Conservation (phyloP, 2,113 vertebrate species). For the Dascyllus trimaculatus region DNA sequence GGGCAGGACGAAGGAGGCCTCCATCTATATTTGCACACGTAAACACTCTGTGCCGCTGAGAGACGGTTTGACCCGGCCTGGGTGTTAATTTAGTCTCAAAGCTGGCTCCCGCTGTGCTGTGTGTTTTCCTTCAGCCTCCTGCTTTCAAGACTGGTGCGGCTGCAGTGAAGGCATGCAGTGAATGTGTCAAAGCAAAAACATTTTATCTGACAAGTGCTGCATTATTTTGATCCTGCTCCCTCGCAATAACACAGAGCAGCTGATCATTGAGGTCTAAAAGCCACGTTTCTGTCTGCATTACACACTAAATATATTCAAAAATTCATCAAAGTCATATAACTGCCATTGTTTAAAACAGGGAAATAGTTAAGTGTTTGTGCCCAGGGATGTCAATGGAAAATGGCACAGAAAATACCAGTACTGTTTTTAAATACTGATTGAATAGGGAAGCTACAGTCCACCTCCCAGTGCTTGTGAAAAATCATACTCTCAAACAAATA, state of each 20-base stretch:
- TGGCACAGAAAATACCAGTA: too few species aligned
- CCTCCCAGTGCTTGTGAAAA: too few species aligned
- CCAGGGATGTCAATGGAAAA: too few species aligned
- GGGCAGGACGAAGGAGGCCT: constrained; percentile 33
- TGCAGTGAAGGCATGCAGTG: constrained; percentile 1
- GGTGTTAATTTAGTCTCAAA: constrained; percentile 60
- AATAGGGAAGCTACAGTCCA: too few species aligned
- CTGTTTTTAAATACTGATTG: too few species aligned
- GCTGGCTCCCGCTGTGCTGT: constrained; percentile 29
- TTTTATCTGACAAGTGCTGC: constrained; percentile 38
- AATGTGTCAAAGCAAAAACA: constrained; percentile 26
- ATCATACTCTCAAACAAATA: too few species aligned
- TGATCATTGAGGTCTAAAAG: constrained; percentile 26
- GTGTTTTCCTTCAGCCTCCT: constrained; percentile 9
- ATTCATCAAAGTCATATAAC: constrained; percentile 32
- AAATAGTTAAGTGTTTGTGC: not conserved
- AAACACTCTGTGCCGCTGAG: constrained; percentile 42
- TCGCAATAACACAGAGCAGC: constrained; percentile 33
- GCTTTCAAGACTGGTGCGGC: constrained; percentile 1
- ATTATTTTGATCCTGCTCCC: constrained; percentile 36
- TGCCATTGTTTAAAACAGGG: constrained; percentile 11
- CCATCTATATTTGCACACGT: constrained; percentile 61
- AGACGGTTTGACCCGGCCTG: constrained; percentile 46
- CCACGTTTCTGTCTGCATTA: constrained; percentile 31
- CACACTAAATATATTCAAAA: constrained; percentile 17